Evolutionary conservation across 2,888 invertebrate genomes (phyloP), one percentile per base, ranked within the genome.

Genomic region (Philonicus albiceps): DNA sequence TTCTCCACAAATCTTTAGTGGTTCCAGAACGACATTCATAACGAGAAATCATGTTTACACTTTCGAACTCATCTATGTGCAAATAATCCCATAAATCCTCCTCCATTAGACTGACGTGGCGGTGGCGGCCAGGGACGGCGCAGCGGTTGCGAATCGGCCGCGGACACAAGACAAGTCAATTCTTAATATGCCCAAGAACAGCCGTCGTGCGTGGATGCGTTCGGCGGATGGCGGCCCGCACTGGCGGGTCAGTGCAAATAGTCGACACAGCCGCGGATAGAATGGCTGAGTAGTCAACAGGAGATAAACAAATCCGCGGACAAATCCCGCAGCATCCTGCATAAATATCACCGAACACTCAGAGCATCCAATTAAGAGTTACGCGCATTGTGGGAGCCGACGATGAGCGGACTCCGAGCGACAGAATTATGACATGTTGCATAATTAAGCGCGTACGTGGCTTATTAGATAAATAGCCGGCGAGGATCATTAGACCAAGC

Each of bases 41-140:
- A 85, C 75, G 72, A 87, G 87, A 86, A 87, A 87, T 86, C 86
- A 86, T 87, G 87, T 87, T 87, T 85, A 86, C 87, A 87, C 86
- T 87, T 87, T 87, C 81, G 86, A 85, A 86, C 53, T 87, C 86
- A 87, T 87, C 86, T 87, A 86, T 83, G 85, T 86, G 86, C 85
- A 86, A 86, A 87, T 87, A 86, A 86, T 87, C 87, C 85, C 86
- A 87, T 87, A 86, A 87, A 87, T 87, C 86, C 86, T 87, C 86
- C 85, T 86, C 86, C 86, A 86, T 87, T 73, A 73, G 55, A n/a
- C 34, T 30, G 72, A 64, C 86, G 81, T 73, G 43, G 84, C 30
- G 80, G 53, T 75, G 81, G 55, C 83, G 85, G 73, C 81, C 30
- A 73, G 30, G 64, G 49, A 83, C 75, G 43, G 64, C 13, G 31